phyloP scores from a whole-genome alignment of 30 jellyfish, hydroid and myxozoan species.

The Aurelia aurita region DNA sequence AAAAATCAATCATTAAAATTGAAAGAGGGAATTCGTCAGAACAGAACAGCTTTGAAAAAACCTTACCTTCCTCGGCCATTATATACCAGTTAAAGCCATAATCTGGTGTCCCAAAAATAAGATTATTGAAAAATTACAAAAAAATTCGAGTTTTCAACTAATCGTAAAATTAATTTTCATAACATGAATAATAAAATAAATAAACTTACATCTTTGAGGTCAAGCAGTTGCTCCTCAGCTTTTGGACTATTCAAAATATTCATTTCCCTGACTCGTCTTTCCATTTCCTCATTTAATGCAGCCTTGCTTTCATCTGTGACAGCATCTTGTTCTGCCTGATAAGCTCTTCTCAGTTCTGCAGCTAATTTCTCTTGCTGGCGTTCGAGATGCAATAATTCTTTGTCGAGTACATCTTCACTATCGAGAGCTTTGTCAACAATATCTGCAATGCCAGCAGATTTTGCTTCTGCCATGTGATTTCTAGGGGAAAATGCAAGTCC shows the following conservation, averaged over 20 bases:
- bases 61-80: too few species aligned
- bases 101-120: too few species aligned
- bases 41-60: too few species aligned
- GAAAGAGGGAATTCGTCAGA: too few species aligned
- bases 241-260: conserved; percentile 61
- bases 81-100: too few species aligned
- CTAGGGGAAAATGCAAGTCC: conserved; percentile 34
- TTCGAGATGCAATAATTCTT: conserved; percentile 67
- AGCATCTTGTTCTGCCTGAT: conserved; percentile 76
- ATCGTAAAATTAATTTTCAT: too few species aligned
- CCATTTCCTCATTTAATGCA: conserved; percentile 75
- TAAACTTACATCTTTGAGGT: conserved; percentile 53
- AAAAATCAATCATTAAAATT: too few species aligned
- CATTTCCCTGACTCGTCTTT: conserved; percentile 67
- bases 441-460: conserved; percentile 86
- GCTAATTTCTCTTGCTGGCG: conserved; percentile 87
- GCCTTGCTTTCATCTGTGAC: conserved; percentile 47
- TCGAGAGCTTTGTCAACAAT: conserved; percentile 69
- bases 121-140: too few species aligned
- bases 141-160: too few species aligned
- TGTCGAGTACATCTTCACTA: conserved; percentile 77
- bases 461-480: conserved; percentile 87
- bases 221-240: conserved; percentile 76
- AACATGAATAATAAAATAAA: too few species aligned
- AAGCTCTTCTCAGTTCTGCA: conserved; percentile 82